Evolutionary conservation across 2,888 invertebrate species (phyloP).

Genomic region (Patella depressa): DNA sequence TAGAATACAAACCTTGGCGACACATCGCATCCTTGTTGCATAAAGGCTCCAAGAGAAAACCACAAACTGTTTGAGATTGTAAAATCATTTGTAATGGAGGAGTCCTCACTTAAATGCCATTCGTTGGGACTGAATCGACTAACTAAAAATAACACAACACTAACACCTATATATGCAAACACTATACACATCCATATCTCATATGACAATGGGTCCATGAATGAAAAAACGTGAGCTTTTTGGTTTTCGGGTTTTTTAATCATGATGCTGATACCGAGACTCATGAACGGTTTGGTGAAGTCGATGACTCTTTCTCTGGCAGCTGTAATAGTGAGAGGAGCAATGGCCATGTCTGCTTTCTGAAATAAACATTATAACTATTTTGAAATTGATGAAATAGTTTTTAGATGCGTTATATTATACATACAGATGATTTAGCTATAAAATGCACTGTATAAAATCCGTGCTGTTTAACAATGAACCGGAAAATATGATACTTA

Average conservation of each 20-base stretch:
- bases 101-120: slow-evolving; percentile 78
- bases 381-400: too few species aligned
- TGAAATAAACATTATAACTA: slow-evolving; percentile 34
- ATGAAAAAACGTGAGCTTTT: slow-evolving; percentile 95
- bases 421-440: too few species aligned
- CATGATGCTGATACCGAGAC: slow-evolving; percentile 94
- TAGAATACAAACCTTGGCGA: slow-evolving; percentile 83
- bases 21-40: slow-evolving; percentile 98
- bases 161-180: slow-evolving; percentile 95
- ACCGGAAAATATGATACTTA: too few species aligned
- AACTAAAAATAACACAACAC: slow-evolving; percentile 97
- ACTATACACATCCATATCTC: slow-evolving; percentile 94
- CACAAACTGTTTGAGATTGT: slow-evolving; percentile 96
- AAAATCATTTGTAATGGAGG: slow-evolving; percentile 75
- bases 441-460: too few species aligned
- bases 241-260: slow-evolving; percentile 92
- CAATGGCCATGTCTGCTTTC: slow-evolving; percentile 95
- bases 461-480: too few species aligned
- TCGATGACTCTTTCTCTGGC: slow-evolving; percentile 95
- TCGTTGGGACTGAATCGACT: slow-evolving; percentile 98
- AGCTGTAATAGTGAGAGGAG: slow-evolving; percentile 93
- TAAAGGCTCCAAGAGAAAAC: slow-evolving; percentile 97
- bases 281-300: slow-evolving; percentile 98
- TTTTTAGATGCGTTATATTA: too few species aligned
- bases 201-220: slow-evolving; percentile 95